A percentile compares a stretch with the other conserved stretches of the same genome.
Conservation (phyloP, 1,140 invertebrate species). For the Steinernema khuongi region DNA sequence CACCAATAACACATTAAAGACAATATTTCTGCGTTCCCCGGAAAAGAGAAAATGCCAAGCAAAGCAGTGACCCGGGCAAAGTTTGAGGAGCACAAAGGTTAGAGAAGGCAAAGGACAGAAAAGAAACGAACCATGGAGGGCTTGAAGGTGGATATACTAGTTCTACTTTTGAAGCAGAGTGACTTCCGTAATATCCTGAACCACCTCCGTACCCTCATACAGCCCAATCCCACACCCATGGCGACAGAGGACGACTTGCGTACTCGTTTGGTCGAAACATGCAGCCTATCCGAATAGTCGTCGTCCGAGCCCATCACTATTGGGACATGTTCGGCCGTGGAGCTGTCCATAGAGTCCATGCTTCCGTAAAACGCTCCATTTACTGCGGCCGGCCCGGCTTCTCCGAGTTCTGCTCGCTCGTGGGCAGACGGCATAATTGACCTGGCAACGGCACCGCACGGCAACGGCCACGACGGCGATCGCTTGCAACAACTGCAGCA, state of each 20-base stretch:
- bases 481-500: neutral
- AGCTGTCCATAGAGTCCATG: neutral
- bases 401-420: slow-evolving; percentile 3
- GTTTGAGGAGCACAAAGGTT: neutral
- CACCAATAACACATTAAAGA: neutral
- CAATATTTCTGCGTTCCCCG: neutral
- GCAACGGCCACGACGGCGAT: neutral
- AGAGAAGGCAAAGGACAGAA: slow-evolving; percentile 6
- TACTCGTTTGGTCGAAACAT: neutral
- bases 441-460: neutral
- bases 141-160: slow-evolving; percentile 14
- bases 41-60: neutral
- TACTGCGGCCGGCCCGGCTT: slow-evolving; percentile 4
- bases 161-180: slow-evolving; percentile 2
- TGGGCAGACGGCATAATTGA: slow-evolving; percentile 6
- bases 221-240: slow-evolving; percentile 12
- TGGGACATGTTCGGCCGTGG: neutral
- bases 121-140: slow-evolving; percentile 4
- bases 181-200: slow-evolving; percentile 8
- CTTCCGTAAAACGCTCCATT: slow-evolving; percentile 8
- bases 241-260: slow-evolving; percentile 16
- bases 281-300: neutral
- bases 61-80: too few relatives aligned
- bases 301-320: neutral
- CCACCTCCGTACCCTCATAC: slow-evolving; percentile 2